These are phyloP conservation scores for Pseudococcus jackbeardsleyi DNA, from an alignment of 2,888 invertebrate species.

Conservation along the genomic window DNA sequence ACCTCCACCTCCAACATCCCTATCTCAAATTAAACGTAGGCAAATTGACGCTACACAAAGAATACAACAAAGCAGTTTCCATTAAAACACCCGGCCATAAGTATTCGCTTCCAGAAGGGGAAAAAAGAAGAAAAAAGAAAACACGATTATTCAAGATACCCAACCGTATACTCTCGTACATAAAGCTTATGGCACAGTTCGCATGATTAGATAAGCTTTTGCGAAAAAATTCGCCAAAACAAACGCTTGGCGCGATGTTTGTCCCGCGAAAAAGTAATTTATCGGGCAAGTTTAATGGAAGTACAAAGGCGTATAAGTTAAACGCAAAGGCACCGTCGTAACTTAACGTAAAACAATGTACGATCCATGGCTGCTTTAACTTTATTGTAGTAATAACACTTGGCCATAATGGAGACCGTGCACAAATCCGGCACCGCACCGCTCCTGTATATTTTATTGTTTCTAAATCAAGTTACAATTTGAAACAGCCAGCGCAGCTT, in stretches of 20 bases:
- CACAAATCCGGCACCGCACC: conserved; percentile 27
- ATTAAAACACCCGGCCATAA: no score
- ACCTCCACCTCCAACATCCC: no score
- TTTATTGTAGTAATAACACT: conserved; percentile 54
- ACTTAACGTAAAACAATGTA: conserved; percentile 52
- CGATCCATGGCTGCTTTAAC: conserved; percentile 51
- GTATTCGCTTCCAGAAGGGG: no score
- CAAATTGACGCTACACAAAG: no score
- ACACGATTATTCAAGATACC: no score
- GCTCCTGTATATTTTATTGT: conserved; percentile 48
- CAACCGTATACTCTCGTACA: no score
- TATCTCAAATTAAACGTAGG: no score
- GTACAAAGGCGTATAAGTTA: conserved; percentile 48
- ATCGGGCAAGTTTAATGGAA: conserved; percentile 46
- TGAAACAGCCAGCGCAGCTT: neutral
- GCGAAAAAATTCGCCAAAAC: neutral
- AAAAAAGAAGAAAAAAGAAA: no score
- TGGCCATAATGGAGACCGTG: conserved; percentile 51
- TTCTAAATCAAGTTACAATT: conserved; percentile 48
- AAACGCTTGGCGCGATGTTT: neutral
- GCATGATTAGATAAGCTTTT: conserved; percentile 37
- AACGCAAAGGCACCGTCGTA: conserved; percentile 48
- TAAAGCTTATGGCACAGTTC: neutral
- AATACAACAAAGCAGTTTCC: no score
- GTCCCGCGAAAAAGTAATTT: conserved; percentile 49